phyloP scores from a whole-genome alignment of 2,888 invertebrate genomes.

The Aphidius colemani region DNA sequence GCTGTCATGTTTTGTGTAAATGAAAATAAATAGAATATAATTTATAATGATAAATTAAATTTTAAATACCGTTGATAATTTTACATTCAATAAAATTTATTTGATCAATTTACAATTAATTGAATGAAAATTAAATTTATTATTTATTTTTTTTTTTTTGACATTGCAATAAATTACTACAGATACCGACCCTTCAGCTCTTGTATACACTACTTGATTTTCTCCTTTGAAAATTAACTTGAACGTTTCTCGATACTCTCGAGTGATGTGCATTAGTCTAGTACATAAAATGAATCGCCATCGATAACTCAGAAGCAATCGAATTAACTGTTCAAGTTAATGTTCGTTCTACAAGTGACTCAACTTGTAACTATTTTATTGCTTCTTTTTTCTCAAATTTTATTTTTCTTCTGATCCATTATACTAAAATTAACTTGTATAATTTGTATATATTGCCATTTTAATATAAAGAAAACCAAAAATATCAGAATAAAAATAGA shows the following conservation, averaged over 20 bases:
- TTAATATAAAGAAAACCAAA: neutral
- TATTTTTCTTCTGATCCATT: neutral
- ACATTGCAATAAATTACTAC: too few relatives aligned
- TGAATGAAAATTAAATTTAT: neutral
- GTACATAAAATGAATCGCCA: conserved; percentile 30
- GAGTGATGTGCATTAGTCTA: conserved; percentile 19
- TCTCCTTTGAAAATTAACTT: neutral
- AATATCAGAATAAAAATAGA: neutral
- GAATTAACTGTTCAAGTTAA: conserved; percentile 32
- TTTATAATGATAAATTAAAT: too few relatives aligned
- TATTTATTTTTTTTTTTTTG: neutral
- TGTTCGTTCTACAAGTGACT: conserved; percentile 18
- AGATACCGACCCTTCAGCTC: too few relatives aligned
- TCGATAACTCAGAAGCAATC: conserved; percentile 34
- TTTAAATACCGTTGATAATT: neutral
- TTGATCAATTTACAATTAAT: too few relatives aligned
- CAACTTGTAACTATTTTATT: conserved; percentile 6
- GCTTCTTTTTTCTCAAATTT: neutral
- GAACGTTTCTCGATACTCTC: conserved; percentile 4
- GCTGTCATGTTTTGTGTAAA: neutral
- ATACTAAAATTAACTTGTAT: neutral
- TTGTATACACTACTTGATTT: too few relatives aligned
- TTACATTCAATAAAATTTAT: too few relatives aligned
- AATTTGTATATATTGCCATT: too few relatives aligned
- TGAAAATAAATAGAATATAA: neutral